Conservation (phyloP, 2,797 vertebrate species). For the Onychomys leucogaster region DNA sequence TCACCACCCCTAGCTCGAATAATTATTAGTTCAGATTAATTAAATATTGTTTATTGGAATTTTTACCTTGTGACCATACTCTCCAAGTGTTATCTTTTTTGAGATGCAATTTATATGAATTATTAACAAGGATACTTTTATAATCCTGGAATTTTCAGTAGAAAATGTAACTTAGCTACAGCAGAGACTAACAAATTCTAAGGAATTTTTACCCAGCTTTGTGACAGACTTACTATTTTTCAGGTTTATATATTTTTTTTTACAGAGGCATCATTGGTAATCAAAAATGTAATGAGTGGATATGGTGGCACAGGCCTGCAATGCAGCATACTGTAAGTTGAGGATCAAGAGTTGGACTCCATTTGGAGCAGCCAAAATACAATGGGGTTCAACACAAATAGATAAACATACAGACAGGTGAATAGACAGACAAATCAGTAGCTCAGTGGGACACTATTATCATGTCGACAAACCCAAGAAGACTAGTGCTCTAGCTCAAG, state of each 20-base stretch:
- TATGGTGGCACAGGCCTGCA: background rate
- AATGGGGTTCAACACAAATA: background rate
- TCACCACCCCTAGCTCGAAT: background rate
- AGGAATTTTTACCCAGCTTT: background rate
- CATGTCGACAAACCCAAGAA: background rate
- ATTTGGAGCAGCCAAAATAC: background rate
- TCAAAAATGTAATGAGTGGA: background rate
- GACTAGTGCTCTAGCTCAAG: too few species aligned
- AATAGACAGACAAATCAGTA: background rate
- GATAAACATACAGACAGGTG: background rate
- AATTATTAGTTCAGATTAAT: background rate
- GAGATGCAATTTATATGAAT: background rate
- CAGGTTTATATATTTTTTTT: background rate
- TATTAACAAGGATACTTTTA: background rate
- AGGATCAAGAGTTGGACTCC: background rate
- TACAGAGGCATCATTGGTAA: background rate
- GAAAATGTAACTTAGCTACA: background rate
- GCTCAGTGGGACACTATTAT: background rate
- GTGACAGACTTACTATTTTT: background rate
- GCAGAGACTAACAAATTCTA: background rate
- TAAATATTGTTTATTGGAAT: background rate
- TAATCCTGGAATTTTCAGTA: conserved; percentile 21
- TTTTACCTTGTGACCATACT: background rate
- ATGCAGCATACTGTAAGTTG: too few species aligned
- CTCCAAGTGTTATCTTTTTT: background rate